Evolutionary conservation across 2,113 vertebrate species (phyloP).

Genomic region (Lycocorax pyrrhopterus): DNA sequence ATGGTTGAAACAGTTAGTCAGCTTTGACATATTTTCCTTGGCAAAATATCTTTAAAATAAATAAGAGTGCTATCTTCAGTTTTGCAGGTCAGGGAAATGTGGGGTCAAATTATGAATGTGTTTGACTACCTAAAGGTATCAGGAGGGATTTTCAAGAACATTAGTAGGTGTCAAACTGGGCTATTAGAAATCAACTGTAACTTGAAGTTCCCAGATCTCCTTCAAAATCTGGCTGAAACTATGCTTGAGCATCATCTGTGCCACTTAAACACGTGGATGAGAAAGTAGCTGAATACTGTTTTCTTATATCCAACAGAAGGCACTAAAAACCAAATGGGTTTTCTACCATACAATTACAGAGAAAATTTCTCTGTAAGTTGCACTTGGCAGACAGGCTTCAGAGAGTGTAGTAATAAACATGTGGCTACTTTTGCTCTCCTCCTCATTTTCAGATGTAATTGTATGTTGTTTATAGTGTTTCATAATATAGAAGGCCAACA

Average conservation of each 20-base stretch:
- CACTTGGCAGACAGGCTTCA: not conserved
- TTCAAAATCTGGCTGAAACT: not conserved
- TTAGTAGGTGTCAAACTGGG: not conserved
- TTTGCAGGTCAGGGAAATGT: not conserved
- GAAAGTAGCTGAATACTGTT: not conserved
- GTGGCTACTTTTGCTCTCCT: not conserved
- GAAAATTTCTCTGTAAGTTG: not conserved
- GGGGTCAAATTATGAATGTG: not conserved
- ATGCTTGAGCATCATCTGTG: not conserved
- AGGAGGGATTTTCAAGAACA: not conserved
- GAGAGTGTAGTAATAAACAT: not conserved
- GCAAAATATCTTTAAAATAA: not conserved
- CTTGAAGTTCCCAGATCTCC: not conserved
- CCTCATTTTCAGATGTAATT: not conserved
- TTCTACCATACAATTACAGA: not conserved
- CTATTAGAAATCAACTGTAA: not conserved
- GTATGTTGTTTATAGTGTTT: not conserved
- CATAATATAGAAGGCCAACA: not conserved
- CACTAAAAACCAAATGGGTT: not conserved
- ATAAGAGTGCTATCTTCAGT: not conserved
- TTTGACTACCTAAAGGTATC: not conserved
- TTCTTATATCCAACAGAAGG: not conserved
- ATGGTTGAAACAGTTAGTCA: not conserved
- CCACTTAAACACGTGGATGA: not conserved
- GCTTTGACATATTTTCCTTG: not conserved